Percentiles rank a stretch among this genome's conserved stretches.
Conservation (phyloP, 2,797 vertebrate genomes). For the Danio kyathit region DNA sequence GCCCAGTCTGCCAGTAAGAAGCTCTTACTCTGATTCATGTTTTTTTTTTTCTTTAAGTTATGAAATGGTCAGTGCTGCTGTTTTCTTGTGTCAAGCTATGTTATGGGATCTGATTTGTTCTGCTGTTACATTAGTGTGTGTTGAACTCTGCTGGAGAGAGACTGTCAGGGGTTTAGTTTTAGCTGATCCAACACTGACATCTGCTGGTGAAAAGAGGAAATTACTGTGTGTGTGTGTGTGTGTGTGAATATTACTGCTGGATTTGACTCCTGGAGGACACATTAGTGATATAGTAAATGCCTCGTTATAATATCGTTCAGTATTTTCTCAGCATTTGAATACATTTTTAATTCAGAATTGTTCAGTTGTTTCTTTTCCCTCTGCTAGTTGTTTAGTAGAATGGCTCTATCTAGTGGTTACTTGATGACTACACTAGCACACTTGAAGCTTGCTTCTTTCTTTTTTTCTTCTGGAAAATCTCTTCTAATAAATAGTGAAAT, state of each 20-base stretch:
- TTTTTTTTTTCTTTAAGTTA: no score
- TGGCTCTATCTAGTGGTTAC: slow-evolving; percentile 32
- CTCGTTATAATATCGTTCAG: no score
- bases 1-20: slow-evolving; percentile 89
- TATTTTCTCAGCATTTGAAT: no score
- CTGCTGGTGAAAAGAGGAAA: slow-evolving; percentile 61
- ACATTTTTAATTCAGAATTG: no score
- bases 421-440: neutral
- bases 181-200: slow-evolving; percentile 60
- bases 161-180: neutral
- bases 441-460: neutral
- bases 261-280: neutral
- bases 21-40: neutral
- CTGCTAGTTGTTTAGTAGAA: neutral
- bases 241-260: neutral
- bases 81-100: neutral
- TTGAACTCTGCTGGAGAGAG: slow-evolving; percentile 62
- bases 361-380: neutral
- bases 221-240: no score
- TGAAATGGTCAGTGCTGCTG: no score
- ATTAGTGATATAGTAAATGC: no score
- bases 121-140: neutral
- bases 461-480: neutral
- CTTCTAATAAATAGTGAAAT: no score
- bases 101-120: neutral